phyloP scores from a whole-genome alignment of 1,140 invertebrate genomes.

The Drosophila arawakana region DNA sequence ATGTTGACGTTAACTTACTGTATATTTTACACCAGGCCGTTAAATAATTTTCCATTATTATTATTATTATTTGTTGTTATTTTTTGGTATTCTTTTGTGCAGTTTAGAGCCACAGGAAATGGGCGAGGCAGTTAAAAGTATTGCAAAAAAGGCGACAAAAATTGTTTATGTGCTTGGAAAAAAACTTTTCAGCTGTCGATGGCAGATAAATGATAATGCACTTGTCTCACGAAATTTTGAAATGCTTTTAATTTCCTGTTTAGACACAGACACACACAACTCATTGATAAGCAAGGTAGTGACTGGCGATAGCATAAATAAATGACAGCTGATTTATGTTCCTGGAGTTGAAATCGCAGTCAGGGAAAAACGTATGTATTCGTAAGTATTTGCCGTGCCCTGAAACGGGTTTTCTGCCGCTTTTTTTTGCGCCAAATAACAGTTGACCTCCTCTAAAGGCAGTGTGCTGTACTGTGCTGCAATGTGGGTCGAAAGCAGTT shows the following conservation, averaged over 20 bases:
- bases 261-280: conserved; percentile 6
- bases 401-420: conserved; percentile 49
- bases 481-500: conserved; percentile 71
- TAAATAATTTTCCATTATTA: conserved; percentile 55
- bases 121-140: conserved; percentile 50
- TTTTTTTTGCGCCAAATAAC: conserved; percentile 41
- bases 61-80: conserved; percentile 4
- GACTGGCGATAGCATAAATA: not conserved
- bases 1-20: conserved; percentile 71
- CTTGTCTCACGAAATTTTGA: conserved; percentile 39
- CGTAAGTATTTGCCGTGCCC: conserved; percentile 38
- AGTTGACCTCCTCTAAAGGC: conserved; percentile 55
- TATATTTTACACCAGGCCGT: conserved; percentile 53
- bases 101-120: conserved; percentile 55
- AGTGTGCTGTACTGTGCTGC: conserved; percentile 27
- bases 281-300: conserved; percentile 41
- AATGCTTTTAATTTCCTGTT: conserved; percentile 67
- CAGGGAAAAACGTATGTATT: conserved; percentile 24
- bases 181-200: conserved; percentile 23
- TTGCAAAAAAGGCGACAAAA: conserved; percentile 54
- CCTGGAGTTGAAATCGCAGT: not conserved
- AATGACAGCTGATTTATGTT: conserved; percentile 32
- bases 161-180: conserved; percentile 9
- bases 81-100: not conserved
- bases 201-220: conserved; percentile 10